Conservation (phyloP, 2,888 invertebrate genomes). For the Stenolophus ochropezus region DNA sequence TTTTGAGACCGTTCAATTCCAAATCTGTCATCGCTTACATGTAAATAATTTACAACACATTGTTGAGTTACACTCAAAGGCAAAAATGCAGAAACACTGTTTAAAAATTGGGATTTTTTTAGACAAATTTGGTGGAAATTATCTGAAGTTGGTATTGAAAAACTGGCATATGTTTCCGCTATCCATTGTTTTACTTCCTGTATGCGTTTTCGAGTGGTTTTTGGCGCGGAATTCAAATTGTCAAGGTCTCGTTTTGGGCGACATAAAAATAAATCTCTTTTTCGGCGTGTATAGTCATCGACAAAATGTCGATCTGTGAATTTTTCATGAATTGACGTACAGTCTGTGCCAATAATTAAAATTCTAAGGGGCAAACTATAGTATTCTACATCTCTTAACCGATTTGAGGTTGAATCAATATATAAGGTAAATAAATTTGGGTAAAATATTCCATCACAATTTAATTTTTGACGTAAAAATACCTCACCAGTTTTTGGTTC, state of each 20-base stretch:
- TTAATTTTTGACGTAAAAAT: conserved; percentile 81
- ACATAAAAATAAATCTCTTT: too few relatives aligned
- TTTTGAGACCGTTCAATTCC: conserved; percentile 85
- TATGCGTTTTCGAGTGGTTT: conserved; percentile 80
- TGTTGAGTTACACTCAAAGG: conserved; percentile 83
- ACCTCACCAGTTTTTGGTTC: conserved; percentile 85
- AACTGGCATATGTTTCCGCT: conserved; percentile 90
- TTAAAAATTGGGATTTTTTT: conserved; percentile 86
- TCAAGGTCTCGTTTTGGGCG: conserved; percentile 73
- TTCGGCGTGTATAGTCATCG: too few relatives aligned
- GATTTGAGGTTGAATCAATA: conserved; percentile 89
- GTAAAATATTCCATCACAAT: conserved; percentile 88
- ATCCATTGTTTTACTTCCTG: conserved; percentile 89
- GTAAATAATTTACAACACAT: conserved; percentile 85
- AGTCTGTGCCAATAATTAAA: conserved; percentile 83
- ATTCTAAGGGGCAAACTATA: conserved; percentile 87
- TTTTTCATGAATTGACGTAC: conserved; percentile 74
- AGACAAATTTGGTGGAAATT: conserved; percentile 89
- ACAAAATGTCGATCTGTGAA: conserved; percentile 60
- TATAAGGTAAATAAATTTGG: conserved; percentile 90
- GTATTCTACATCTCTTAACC: conserved; percentile 87
- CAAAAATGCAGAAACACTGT: conserved; percentile 85
- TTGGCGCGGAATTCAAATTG: conserved; percentile 73
- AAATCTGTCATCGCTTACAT: conserved; percentile 86
- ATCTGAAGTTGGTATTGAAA: conserved; percentile 88